Evolutionary conservation across 23 tunicate genomes (phyloP).

Genomic region (Halocynthia aurantium): DNA sequence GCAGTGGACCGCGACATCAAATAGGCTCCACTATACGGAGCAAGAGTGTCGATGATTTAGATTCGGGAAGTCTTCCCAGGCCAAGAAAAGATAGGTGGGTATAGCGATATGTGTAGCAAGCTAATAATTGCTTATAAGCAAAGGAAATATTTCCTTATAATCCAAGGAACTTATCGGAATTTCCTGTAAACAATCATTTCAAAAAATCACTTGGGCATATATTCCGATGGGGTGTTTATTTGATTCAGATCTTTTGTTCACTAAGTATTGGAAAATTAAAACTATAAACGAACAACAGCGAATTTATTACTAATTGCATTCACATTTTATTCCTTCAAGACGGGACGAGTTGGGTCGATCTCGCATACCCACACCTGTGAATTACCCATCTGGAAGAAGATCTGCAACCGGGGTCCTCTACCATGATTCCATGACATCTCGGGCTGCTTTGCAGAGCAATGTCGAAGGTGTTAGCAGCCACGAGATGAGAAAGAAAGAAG

Average conservation of each 20-base stretch:
- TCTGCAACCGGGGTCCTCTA: slow-evolving; percentile 13
- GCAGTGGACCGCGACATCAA: slow-evolving; percentile 3
- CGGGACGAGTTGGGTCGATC: not conserved
- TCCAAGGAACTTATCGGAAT: too few relatives aligned
- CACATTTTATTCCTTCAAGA: too few relatives aligned
- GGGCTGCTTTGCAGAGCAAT: slow-evolving; percentile 16
- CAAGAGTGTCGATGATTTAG: slow-evolving; percentile 23
- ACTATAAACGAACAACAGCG: too few relatives aligned
- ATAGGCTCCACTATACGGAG: slow-evolving; percentile 5
- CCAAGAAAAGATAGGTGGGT: slow-evolving; percentile 74
- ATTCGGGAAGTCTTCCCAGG: slow-evolving; percentile 24
- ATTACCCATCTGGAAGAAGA: slow-evolving; percentile 20
- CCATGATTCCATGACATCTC: slow-evolving; percentile 10
- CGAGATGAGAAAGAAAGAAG: not conserved
- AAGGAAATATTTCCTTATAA: too few relatives aligned
- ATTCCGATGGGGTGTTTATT: too few relatives aligned
- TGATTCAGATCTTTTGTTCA: too few relatives aligned
- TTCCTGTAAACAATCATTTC: too few relatives aligned
- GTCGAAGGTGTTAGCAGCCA: slow-evolving; percentile 24
- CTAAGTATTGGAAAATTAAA: too few relatives aligned
- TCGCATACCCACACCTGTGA: slow-evolving; percentile 24
- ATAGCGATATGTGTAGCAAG: not conserved
- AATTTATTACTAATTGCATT: too few relatives aligned
- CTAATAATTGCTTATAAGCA: too few relatives aligned
- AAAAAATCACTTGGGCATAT: too few relatives aligned